Evolutionary conservation across 2,113 vertebrate genomes (phyloP), one percentile per base, ranked within the genome.

Genomic region (Cyprinodon tularosa): DNA sequence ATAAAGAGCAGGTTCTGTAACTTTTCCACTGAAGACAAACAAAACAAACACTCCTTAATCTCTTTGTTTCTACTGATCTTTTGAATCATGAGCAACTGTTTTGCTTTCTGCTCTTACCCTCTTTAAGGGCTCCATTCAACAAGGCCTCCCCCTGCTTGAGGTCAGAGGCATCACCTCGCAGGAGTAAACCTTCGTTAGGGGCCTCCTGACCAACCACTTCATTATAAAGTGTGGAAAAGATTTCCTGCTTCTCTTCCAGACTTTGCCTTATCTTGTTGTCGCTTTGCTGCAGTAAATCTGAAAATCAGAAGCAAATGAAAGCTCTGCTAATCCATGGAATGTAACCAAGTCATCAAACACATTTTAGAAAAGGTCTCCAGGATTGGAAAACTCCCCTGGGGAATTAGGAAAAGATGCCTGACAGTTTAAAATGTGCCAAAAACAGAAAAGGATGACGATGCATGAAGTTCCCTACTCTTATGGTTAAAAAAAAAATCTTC

Each of bases 161-260:
- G 74, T 97, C 96, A 0, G 92, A 4, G 14, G 85, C 5, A 12
- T 95, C 94, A 0, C 94, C 95, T 1, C 87, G 88, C 65, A 96
- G 88, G 38, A 96, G 90, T 38, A 94, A 88, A 3, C 85, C 85
- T 1, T 83, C 66, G 1, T 79, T 88, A 2, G 86, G 64, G 0
- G 83, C 78, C 44, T 96, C 94, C 3, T 91, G 91, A 0, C 93
- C 94, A 0, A 78, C 93, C 77, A 94, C 63, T n/a, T 84, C 53
- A 61, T 95, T 91, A 0, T 92, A 88, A 77, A 98, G 94, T 44
- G 94, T 90, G 39, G 89, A 84, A 85, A 95, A 96, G 86, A 97
- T 93, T 76, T 94, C 94, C n/a, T 95, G 94, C 88, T 99, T 99
- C 88, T 96, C 95, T 0, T 64, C 57, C 8, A 99, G 95, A 62